These are phyloP conservation scores for Gasterosteus nipponicus DNA, from an alignment of 2,113 vertebrate species.

Conservation along the genomic window DNA sequence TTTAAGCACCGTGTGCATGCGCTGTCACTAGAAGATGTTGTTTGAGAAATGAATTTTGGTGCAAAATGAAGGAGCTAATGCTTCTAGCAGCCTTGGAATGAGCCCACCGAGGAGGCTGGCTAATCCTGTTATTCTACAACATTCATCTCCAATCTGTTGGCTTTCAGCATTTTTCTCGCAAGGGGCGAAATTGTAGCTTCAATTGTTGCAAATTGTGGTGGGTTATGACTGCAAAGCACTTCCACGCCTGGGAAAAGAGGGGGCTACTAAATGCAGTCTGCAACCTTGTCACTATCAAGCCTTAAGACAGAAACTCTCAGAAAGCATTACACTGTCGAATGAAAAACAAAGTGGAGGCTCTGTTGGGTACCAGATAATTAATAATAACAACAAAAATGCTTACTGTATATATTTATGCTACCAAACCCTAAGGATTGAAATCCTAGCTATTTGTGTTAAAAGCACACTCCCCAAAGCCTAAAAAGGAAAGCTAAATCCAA, in stretches of 20 bases:
- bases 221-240: conserved; percentile 77
- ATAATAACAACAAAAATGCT: conserved; percentile 51
- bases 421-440: conserved; percentile 8
- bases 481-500: conserved; percentile 52
- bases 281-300: conserved; percentile 64
- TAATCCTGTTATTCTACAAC: conserved; percentile 80
- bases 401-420: conserved; percentile 17
- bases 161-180: conserved; percentile 74
- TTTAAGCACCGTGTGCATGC: conserved; percentile 36
- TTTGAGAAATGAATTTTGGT: conserved; percentile 62
- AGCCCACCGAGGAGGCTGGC: conserved; percentile 69
- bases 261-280: conserved; percentile 75
- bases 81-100: conserved; percentile 71
- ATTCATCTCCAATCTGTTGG: conserved; percentile 80
- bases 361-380: conserved; percentile 55
- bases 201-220: conserved; percentile 4
- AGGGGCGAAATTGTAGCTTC: conserved; percentile 78
- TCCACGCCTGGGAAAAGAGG: conserved; percentile 66
- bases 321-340: conserved; percentile 69
- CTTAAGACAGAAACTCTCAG: conserved; percentile 70
- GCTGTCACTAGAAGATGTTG: conserved; percentile 42
- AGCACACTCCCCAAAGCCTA: conserved; percentile 13
- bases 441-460: conserved; percentile 44
- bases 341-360: conserved; percentile 51
- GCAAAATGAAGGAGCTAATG: conserved; percentile 66